Percentiles rank a stretch among this genome's conserved stretches.
Evolutionary conservation across 2,113 vertebrate species (phyloP).

Genomic region (Atherinomorus stipes): DNA sequence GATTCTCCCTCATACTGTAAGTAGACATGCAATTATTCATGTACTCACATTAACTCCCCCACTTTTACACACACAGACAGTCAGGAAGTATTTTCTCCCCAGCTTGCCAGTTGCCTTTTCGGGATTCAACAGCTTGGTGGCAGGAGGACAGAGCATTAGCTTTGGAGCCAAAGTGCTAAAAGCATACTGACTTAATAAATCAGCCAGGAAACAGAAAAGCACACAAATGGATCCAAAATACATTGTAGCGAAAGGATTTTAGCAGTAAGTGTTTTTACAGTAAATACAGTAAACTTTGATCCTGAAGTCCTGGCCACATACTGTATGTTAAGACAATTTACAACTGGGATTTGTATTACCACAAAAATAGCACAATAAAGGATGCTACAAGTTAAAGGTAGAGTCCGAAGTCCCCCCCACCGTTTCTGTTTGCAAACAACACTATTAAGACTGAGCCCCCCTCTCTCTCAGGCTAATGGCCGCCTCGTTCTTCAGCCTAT

Average conservation of each 20-base stretch:
- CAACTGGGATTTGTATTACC: too few species aligned
- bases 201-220: constrained; percentile 70
- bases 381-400: too few species aligned
- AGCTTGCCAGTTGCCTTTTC: constrained; percentile 22
- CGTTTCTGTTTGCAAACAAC: too few species aligned
- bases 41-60: constrained; percentile 37
- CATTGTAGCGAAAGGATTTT: constrained; percentile 46
- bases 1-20: constrained; percentile 43
- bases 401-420: too few species aligned
- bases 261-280: neutral
- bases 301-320: too few species aligned
- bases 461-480: too few species aligned
- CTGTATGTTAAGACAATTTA: too few species aligned
- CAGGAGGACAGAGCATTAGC: constrained; percentile 75
- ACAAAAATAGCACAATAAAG: neutral
- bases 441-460: too few species aligned
- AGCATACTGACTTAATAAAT: constrained; percentile 78
- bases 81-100: constrained; percentile 19
- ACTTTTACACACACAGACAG: constrained; percentile 27
- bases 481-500: too few species aligned
- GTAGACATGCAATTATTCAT: constrained; percentile 59
- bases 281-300: neutral
- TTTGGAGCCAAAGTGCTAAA: constrained; percentile 62
- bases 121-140: constrained; percentile 27
- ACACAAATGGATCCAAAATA: constrained; percentile 73